Base-by-base conservation (phyloP, 2,888 invertebrate species). In the Cordilura impudica region DNA sequence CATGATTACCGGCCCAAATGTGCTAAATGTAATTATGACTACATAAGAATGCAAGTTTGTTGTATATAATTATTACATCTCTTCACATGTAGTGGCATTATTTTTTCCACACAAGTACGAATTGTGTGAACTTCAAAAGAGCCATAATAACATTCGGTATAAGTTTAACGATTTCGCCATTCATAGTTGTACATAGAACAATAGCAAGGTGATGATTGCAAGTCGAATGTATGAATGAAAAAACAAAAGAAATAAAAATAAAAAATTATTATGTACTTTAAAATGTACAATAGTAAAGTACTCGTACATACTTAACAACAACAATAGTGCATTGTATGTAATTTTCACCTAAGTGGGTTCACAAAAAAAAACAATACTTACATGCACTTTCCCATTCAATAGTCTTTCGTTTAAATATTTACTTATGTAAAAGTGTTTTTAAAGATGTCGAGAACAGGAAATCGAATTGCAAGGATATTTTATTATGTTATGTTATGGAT, bases 211-310 rank as follows among this genome's bases (percentile, higher is more conserved):
- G n/a, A 56, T 35, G 35, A 18, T 18, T 35, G 19, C 7, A 56
- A 56, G 35, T 35, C 19, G 35, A 5, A 49, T 1, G 12, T 19
- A 19, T n/a, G n/a, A 8, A 19, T 10, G 2, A 49, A 1, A 2
- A 49, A 49, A 4, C 6, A 43, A 7, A 7, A n/a, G 2, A 7
- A 6, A 7, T 10, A 31, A 19, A 7, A 56, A 14, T 5, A 18
- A 19, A 8, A 31, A 56, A 39, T 12, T 5, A 19, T 19, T 31
- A 35, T 56, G 16, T 56, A 21, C 23, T 35, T n/a, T 21, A 31
- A 56, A 56, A 35, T 39, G 56, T 56, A 19, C 19, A 56, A 35
- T 35, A 35, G 35, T 56, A 19, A 39, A 39, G 14, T 39, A n/a
- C 35, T 12, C n/a, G n/a, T n/a, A n/a, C n/a, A 6, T 26, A 4